Evolutionary conservation across 2,797 vertebrate genomes (phyloP).

Genomic region (Eulemur mongoz): DNA sequence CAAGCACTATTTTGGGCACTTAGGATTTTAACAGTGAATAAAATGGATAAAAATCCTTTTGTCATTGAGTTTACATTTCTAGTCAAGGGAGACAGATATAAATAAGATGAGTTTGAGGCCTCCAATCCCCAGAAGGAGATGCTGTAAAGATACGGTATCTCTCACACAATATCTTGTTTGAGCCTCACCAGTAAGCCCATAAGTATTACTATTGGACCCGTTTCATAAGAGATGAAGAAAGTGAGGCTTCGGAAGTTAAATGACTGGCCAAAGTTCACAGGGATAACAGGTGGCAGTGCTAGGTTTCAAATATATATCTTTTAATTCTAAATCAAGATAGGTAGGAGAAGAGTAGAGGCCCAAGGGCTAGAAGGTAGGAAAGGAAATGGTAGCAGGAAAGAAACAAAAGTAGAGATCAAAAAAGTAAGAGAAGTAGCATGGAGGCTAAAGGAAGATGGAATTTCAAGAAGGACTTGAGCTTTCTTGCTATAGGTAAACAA

Average conservation of each 20-base stretch:
- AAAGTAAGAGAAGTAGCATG: not conserved
- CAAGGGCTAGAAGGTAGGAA: not conserved
- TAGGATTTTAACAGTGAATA: not conserved
- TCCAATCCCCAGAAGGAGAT: not conserved
- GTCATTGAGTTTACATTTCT: not conserved
- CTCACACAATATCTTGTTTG: not conserved
- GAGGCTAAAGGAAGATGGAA: constrained; percentile 11
- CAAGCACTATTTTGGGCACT: not conserved
- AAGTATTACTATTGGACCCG: not conserved
- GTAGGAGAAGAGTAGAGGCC: not conserved
- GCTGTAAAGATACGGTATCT: not conserved
- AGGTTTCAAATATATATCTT: not conserved
- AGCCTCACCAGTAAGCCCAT: not conserved
- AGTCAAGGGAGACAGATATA: not conserved
- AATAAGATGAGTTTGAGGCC: not conserved
- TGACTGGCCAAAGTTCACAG: not conserved
- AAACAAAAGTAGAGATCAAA: not conserved
- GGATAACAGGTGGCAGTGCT: not conserved
- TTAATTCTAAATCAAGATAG: not conserved
- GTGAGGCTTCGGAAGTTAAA: not conserved
- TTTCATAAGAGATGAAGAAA: not conserved
- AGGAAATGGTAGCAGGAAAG: not conserved
- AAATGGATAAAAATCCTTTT: not conserved
- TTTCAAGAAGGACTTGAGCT: not conserved
- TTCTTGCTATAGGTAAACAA: not conserved